Conservation (phyloP, 1,140 invertebrate genomes). For the Bicyclus anynana region DNA sequence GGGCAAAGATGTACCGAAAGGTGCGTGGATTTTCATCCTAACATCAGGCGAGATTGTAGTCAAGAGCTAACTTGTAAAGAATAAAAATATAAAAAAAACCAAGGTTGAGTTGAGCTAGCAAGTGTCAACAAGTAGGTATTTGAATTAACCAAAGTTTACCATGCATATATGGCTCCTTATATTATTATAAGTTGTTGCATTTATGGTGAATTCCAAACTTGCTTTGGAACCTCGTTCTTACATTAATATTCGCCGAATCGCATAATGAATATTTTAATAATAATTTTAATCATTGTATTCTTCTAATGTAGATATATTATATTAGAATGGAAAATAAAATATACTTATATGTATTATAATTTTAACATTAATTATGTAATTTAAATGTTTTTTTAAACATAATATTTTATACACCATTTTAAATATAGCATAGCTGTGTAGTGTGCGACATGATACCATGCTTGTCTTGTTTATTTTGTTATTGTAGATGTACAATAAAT, state of each 20-base stretch:
- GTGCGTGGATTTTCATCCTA: too few relatives aligned
- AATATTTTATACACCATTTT: slow-evolving; percentile 9
- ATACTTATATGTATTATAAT: too few relatives aligned
- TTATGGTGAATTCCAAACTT: neutral
- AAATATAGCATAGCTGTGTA: slow-evolving; percentile 10
- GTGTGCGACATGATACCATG: slow-evolving; percentile 15
- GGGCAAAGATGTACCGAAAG: too few relatives aligned
- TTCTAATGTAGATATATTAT: neutral
- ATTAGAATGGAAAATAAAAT: neutral
- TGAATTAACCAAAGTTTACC: too few relatives aligned
- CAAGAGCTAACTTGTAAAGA: too few relatives aligned
- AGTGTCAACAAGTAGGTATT: too few relatives aligned
- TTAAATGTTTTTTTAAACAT: slow-evolving; percentile 14
- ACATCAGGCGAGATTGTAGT: too few relatives aligned
- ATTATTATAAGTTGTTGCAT: neutral
- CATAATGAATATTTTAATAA: too few relatives aligned
- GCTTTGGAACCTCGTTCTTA: slow-evolving; percentile 9
- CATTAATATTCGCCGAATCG: neutral
- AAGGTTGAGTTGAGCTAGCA: too few relatives aligned
- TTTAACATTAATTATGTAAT: too few relatives aligned
- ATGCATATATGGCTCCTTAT: too few relatives aligned
- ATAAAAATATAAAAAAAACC: too few relatives aligned
- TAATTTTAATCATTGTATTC: neutral
- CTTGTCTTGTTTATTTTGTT: slow-evolving; percentile 26
- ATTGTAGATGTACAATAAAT: slow-evolving; percentile 20